Evolutionary conservation across 1,140 invertebrate genomes (phyloP), one percentile per base, ranked within the genome.

Genomic region (Lepeophtheirus salmonis): DNA sequence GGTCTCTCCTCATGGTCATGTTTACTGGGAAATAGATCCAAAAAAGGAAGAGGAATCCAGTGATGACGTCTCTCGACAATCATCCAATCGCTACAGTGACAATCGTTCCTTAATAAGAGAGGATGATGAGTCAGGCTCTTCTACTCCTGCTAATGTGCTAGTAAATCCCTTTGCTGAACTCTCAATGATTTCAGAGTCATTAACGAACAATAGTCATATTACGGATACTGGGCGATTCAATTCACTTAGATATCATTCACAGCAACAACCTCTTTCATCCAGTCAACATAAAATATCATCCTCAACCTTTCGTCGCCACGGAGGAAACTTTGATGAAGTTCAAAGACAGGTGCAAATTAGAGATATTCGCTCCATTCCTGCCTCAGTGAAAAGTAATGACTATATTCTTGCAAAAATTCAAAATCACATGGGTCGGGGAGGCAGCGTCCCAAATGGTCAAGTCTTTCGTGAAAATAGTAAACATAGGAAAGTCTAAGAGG

Each of bases 401-500:
- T 53, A 53, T 50, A 61, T 61, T 20, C 13, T 61, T 22, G 59
- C 59, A 16, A 61, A 61, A 50, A 61, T 61, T 16, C 59, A 61
- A 16, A 61, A 18, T 53, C 50, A 55, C 21, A 61, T 61, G 48
- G 50, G 50, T 16, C 57, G 52, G n/a, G 30, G 6, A 6, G 6
- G 6, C 30, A 10, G 6, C 30, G 6, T 10, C 30, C 6, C 6
- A 10, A 6, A 41, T 10, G 30, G 30, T 10, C 30, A 41, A 41
- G n/a, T 41, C 6, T 41, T 41, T 41, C 30, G 30, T 41, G 30
- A 41, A n/a, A n/a, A 6, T 6, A n/a, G 6, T 6, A 41, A 41
- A 41, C 30, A 41, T 10, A 41, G 30, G 30, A 41, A 41, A n/a
- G 30, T 41, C n/a, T 41, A 41, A 41, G 30, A 41, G 30, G 30